Conservation (phyloP, 2,113 vertebrate genomes). For the Lophura nycthemera region DNA sequence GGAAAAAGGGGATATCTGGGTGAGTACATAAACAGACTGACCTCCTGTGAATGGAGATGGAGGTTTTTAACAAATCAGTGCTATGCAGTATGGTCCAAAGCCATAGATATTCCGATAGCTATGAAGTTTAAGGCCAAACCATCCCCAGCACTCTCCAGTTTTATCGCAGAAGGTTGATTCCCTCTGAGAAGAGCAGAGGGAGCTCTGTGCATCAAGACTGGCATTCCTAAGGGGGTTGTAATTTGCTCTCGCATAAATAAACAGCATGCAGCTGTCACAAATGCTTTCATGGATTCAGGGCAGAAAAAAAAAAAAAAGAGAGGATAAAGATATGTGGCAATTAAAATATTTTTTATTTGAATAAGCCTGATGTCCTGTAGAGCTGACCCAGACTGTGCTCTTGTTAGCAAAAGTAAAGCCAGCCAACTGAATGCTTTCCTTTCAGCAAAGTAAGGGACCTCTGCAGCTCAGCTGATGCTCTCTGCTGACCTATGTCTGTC, state of each 20-base stretch:
- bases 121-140: neutral
- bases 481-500: neutral
- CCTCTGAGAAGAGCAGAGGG: neutral
- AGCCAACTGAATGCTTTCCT: neutral
- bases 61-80: neutral
- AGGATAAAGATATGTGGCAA: conserved; percentile 10
- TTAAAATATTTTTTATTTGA: conserved; percentile 58
- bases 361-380: neutral
- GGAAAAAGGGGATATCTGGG: neutral
- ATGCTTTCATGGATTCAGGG: neutral
- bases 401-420: neutral
- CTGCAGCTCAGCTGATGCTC: neutral
- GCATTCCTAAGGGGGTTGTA: neutral
- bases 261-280: neutral
- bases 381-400: neutral
- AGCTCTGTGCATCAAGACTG: neutral
- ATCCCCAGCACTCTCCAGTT: neutral
- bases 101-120: neutral
- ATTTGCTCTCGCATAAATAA: conserved; percentile 32
- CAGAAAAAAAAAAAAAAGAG: neutral
- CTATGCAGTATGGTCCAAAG: neutral
- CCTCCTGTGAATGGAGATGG: neutral
- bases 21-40: neutral
- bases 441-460: neutral
- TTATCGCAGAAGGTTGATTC: neutral